Conservation (phyloP, 2,888 invertebrate genomes). For the Protonemura montana region DNA sequence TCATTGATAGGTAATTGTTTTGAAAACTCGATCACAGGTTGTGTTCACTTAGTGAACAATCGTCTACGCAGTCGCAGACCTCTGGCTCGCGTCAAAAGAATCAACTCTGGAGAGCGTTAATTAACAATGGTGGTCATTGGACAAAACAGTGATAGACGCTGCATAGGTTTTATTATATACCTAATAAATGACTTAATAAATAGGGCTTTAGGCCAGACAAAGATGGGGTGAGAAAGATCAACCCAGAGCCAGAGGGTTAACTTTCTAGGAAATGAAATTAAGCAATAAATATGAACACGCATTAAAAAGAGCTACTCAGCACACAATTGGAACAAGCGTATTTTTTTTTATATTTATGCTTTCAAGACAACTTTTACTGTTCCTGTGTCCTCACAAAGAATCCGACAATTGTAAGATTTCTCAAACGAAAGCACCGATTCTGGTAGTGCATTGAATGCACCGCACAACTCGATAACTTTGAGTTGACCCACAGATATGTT, state of each 20-base stretch:
- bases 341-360: neutral
- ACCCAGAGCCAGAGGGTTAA: slow-evolving; percentile 18
- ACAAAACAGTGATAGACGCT: too few species aligned
- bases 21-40: neutral
- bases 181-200: slow-evolving; percentile 32
- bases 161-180: neutral
- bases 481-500: too few species aligned
- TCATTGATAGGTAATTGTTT: slow-evolving; percentile 25
- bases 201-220: neutral
- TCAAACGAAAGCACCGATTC: too few species aligned
- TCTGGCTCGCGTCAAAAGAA: neutral
- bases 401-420: too few species aligned
- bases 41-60: slow-evolving; percentile 15
- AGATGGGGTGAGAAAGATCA: slow-evolving; percentile 18
- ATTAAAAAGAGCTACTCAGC: neutral
- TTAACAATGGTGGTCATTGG: neutral
- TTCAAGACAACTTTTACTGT: too few species aligned
- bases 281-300: neutral
- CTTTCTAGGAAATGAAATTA: neutral
- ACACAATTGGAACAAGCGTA: neutral
- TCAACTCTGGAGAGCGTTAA: neutral
- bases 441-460: too few species aligned
- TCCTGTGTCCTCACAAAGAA: too few species aligned
- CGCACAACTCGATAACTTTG: too few species aligned
- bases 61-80: neutral